These are phyloP conservation scores for Agonopterix alstromeriana DNA, from an alignment of 2,888 invertebrate species.

Conservation along the genomic window DNA sequence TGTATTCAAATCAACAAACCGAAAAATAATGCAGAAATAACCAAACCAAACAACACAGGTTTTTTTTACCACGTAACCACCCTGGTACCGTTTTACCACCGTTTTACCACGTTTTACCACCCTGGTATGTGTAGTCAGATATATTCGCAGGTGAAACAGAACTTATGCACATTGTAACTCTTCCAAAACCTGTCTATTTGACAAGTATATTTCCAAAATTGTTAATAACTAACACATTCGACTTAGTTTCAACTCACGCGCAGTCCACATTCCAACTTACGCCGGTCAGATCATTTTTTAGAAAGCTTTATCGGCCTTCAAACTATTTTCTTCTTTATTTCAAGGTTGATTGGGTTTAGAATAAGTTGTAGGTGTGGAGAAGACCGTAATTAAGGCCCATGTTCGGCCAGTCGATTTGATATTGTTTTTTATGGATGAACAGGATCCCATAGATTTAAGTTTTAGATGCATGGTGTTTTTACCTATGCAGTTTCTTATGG, in stretches of 20 bases:
- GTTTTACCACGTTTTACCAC: too few species aligned
- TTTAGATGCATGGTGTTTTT: slow-evolving; percentile 34
- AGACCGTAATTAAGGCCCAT: slow-evolving; percentile 62
- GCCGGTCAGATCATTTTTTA: slow-evolving; percentile 61
- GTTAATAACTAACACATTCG: not conserved
- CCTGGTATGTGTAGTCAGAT: too few species aligned
- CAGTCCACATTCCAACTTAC: slow-evolving; percentile 62
- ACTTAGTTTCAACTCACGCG: slow-evolving; percentile 28
- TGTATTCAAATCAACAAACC: too few species aligned
- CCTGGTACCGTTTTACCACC: too few species aligned
- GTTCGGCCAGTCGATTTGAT: slow-evolving; percentile 56
- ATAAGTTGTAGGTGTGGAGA: not conserved
- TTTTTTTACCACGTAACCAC: too few species aligned
- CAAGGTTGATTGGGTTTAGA: not conserved
- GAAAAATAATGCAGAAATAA: too few species aligned
- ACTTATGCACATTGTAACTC: too few species aligned
- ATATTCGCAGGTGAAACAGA: too few species aligned
- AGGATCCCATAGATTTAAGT: slow-evolving; percentile 60
- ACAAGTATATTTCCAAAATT: too few species aligned
- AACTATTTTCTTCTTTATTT: not conserved
- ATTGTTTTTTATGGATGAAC: slow-evolving; percentile 68
- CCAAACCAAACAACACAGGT: too few species aligned
- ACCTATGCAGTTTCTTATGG: not conserved
- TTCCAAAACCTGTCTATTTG: too few species aligned
- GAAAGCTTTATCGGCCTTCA: slow-evolving; percentile 50